Evolutionary conservation across 1,140 invertebrate species (phyloP).

Genomic region (Bombus picipes): DNA sequence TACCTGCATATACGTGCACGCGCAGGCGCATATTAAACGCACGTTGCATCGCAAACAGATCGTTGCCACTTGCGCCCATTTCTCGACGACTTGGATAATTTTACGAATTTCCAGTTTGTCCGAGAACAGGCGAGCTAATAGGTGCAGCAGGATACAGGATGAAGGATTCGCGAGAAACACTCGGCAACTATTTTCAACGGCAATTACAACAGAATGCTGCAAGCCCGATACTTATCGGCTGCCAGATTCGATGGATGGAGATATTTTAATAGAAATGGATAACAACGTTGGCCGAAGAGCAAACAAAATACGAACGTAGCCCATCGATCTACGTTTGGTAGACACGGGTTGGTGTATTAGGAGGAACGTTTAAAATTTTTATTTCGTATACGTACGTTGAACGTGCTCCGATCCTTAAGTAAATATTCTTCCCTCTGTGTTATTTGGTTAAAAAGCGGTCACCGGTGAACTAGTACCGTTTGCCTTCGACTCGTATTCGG

Average conservation of each 20-base stretch:
- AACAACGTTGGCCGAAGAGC: background rate
- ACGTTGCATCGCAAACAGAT: background rate
- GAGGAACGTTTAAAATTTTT: constrained; percentile 54
- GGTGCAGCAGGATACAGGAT: background rate
- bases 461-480: constrained; percentile 53
- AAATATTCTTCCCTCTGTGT: constrained; percentile 60
- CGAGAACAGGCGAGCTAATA: background rate
- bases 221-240: too few relatives aligned
- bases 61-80: background rate
- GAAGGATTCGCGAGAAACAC: fast-evolving
- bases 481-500: constrained; percentile 55
- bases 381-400: constrained; percentile 38
- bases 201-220: background rate
- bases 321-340: background rate
- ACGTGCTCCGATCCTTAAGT: constrained; percentile 67
- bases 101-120: too few relatives aligned
- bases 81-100: background rate
- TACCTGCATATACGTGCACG: constrained; percentile 44
- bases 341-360: constrained; percentile 23
- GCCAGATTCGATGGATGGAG: too few relatives aligned
- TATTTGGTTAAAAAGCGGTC: constrained; percentile 69
- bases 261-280: background rate
- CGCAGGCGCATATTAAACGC: constrained; percentile 2
- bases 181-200: too few relatives aligned
- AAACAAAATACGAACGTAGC: background rate